Evolutionary conservation across 2,888 invertebrate genomes (phyloP), one percentile per base, ranked within the genome.

Genomic region (Tortrix viridana): DNA sequence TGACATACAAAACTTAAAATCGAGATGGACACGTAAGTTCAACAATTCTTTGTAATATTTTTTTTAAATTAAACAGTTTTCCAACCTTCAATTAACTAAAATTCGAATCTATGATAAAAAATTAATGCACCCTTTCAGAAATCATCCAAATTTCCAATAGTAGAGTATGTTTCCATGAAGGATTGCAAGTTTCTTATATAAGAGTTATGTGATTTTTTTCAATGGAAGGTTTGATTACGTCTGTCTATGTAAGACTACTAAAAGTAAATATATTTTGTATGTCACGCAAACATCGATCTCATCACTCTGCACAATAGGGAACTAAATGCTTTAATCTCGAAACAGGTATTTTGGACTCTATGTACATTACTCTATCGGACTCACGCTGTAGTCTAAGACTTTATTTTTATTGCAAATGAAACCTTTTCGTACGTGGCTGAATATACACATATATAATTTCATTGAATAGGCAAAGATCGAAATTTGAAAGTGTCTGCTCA

Each of bases 271-370:
- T n/a, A 47, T 9, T 57, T 63, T 67, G 73, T 78, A 72, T 73
- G 75, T 71, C 73, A 74, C 74, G 73, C 72, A 71, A 71, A 67
- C 67, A 72, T 62, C 16, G 37, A 69, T 22, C 60, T 74, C 74
- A 73, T 74, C 79, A 81, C 77, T 77, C 74, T 80, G 87, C 88
- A 88, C 86, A 86, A 88, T 83, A 80, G 86, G 67, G 74, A 89
- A 91, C 88, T 76, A 71, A 85, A 92, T 91, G 91, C 91, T 92
- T 92, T 92, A 91, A 92, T 78, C 77, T 77, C 81, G 71, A 90
- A 91, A 91, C 92, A 91, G 91, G 91, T 91, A 91, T 91, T 90
- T 89, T 91, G 83, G 84, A 91, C 76, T 80, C 75, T 80, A 83
- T 85, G 80, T 85, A 87, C 78, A 82, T 81, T 81, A 69, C 82